Evolutionary conservation across 2,888 invertebrate genomes (phyloP).

Genomic region (Drosophila quinaria): DNA sequence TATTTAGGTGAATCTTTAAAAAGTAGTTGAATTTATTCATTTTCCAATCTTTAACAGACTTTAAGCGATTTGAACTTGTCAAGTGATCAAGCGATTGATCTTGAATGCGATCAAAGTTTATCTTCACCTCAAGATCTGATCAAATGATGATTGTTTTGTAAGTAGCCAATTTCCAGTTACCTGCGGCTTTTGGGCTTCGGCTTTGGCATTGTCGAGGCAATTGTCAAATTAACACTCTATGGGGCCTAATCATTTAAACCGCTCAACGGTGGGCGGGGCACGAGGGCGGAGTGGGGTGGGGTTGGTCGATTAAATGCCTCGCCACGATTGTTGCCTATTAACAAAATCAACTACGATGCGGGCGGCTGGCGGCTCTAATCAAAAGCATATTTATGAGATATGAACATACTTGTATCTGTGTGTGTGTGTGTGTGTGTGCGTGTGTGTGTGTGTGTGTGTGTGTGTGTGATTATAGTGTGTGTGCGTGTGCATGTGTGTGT

Average conservation of each 20-base stretch:
- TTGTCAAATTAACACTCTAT: constrained; percentile 55
- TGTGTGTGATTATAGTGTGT: constrained; percentile 8
- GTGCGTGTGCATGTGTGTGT: constrained; percentile 13
- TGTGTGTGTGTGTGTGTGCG: constrained; percentile 3
- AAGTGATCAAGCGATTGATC: constrained; percentile 1
- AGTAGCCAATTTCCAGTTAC: constrained; percentile 38
- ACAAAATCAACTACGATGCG: constrained; percentile 67
- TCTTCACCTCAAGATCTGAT: constrained; percentile 14
- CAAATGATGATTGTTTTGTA: constrained; percentile 26
- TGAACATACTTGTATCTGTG: constrained; percentile 17
- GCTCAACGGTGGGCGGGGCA: constrained; percentile 14
- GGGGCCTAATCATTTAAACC: constrained; percentile 34
- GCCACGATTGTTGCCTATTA: constrained; percentile 74
- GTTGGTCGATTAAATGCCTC: constrained; percentile 67
- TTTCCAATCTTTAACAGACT: not conserved
- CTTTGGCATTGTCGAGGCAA: constrained; percentile 31
- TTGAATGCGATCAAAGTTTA: constrained; percentile 10
- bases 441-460: too few relatives aligned
- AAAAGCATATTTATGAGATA: constrained; percentile 75
- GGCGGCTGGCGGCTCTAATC: constrained; percentile 68
- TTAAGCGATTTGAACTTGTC: not conserved
- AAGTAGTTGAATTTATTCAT: not conserved
- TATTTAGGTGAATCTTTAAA: not conserved
- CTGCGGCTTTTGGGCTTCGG: constrained; percentile 26
- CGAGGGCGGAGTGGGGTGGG: constrained; percentile 12